Conservation (phyloP, 2,888 invertebrate genomes). For the Hoplodrina blanda region DNA sequence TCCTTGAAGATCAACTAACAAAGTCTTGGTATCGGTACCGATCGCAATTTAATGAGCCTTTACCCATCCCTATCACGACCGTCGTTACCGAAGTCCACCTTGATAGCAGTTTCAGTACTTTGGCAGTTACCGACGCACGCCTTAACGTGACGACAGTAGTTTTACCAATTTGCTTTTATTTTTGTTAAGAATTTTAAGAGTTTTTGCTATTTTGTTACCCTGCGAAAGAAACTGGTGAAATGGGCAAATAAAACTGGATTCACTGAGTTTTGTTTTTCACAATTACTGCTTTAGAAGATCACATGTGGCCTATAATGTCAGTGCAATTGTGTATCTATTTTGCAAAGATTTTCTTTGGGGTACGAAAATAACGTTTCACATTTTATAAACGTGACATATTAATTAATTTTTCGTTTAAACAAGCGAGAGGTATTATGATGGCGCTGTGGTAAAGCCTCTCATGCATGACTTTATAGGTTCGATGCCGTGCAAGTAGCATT, state of each 20-base stretch:
- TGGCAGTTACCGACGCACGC: slow-evolving; percentile 56
- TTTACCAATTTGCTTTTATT: slow-evolving; percentile 55
- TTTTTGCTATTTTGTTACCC: slow-evolving; percentile 22
- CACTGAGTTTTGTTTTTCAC: background rate
- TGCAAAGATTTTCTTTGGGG: too few species aligned
- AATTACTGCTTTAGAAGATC: background rate
- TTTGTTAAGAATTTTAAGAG: slow-evolving; percentile 50
- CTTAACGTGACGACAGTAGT: slow-evolving; percentile 48
- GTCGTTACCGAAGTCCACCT: slow-evolving; percentile 77
- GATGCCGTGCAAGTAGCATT: too few species aligned
- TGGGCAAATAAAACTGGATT: background rate
- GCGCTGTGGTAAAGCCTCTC: too few species aligned
- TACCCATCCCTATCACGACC: slow-evolving; percentile 41
- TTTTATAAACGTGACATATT: too few species aligned
- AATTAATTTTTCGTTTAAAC: too few species aligned
- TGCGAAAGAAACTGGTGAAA: slow-evolving; percentile 2
- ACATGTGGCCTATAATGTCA: background rate
- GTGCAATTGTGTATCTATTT: background rate
- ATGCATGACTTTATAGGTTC: too few species aligned
- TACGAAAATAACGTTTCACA: too few species aligned
- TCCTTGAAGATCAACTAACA: background rate
- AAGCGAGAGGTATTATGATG: too few species aligned
- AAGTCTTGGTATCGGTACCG: slow-evolving; percentile 23
- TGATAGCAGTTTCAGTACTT: slow-evolving; percentile 80
- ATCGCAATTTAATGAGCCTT: background rate